A percentile compares a stretch with the other conserved stretches of the same genome.
Conservation (phyloP, 1,140 invertebrate genomes). For the Eciton burchellii region DNA sequence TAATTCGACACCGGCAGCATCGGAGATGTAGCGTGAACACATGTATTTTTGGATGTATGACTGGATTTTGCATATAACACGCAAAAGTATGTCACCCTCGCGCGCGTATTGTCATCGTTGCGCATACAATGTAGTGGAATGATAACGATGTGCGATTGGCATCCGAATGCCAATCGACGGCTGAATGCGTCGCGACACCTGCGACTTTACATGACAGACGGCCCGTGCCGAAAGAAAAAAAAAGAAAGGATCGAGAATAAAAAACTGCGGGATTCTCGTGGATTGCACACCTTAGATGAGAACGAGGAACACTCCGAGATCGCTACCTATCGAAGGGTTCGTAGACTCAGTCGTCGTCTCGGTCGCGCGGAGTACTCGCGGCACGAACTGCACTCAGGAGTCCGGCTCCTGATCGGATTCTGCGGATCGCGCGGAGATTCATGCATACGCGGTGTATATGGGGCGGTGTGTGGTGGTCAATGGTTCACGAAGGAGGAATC, state of each 20-base stretch:
- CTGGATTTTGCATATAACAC: slow-evolving; percentile 64
- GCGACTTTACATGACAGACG: background rate
- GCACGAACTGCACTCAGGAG: slow-evolving; percentile 78
- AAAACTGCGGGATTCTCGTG: background rate
- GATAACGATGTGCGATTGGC: slow-evolving; percentile 27
- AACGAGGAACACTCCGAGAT: slow-evolving; percentile 51
- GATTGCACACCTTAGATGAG: slow-evolving; percentile 62
- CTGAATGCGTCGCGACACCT: background rate
- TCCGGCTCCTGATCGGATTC: slow-evolving; percentile 36
- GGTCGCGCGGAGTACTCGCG: slow-evolving; percentile 71
- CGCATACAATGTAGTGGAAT: background rate
- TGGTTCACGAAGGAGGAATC: slow-evolving; percentile 70
- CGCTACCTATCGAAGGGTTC: slow-evolving; percentile 30
- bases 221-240: background rate
- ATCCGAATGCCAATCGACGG: no score
- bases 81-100: slow-evolving; percentile 1
- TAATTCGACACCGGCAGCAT: slow-evolving; percentile 74
- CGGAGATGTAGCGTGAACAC: slow-evolving; percentile 58
- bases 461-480: slow-evolving; percentile 62
- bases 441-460: slow-evolving; percentile 49
- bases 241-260: background rate
- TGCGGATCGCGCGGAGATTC: slow-evolving; percentile 27
- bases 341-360: slow-evolving; percentile 51
- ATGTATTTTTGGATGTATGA: slow-evolving; percentile 75
- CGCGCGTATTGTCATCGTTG: background rate